Evolutionary conservation across 2,888 invertebrate species (phyloP).

Genomic region (Rotaria sp.): DNA sequence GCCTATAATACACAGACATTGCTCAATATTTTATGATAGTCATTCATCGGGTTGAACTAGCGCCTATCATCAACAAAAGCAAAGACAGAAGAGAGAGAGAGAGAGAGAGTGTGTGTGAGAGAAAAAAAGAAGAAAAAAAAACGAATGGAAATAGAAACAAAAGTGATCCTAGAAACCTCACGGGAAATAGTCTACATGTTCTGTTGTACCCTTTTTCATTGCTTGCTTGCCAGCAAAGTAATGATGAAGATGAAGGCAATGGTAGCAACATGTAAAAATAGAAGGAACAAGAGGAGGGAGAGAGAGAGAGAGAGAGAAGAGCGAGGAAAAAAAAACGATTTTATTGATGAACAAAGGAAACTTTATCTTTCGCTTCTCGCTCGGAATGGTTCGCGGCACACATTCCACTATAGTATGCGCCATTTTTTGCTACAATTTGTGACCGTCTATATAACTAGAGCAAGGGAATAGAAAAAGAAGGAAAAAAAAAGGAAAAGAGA

Average conservation of each 20-base stretch:
- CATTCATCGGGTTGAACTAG: not conserved
- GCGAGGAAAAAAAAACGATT: not conserved
- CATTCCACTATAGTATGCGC: not conserved
- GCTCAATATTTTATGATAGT: not conserved
- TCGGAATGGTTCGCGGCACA: not conserved
- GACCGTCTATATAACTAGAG: not conserved
- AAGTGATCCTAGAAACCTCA: constrained; percentile 10
- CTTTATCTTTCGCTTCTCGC: constrained; percentile 7
- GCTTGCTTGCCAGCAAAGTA: not conserved
- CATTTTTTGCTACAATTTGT: constrained; percentile 1
- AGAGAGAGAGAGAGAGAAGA: not conserved
- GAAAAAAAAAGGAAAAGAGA: not conserved
- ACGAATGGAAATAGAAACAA: not conserved
- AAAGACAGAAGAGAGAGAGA: not conserved
- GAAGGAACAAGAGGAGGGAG: not conserved
- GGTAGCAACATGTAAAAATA: not conserved
- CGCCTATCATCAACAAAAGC: not conserved
- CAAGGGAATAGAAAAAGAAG: not conserved
- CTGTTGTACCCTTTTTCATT: constrained; percentile 9
- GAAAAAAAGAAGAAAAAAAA: not conserved
- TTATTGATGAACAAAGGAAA: constrained; percentile 24
- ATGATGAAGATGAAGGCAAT: not conserved
- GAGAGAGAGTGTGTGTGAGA: not conserved
- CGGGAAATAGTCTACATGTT: not conserved
- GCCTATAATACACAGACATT: not conserved